Percentiles rank a stretch among this genome's conserved stretches.
Conservation (phyloP, 2,113 vertebrate species). For the Aix galericulata region DNA sequence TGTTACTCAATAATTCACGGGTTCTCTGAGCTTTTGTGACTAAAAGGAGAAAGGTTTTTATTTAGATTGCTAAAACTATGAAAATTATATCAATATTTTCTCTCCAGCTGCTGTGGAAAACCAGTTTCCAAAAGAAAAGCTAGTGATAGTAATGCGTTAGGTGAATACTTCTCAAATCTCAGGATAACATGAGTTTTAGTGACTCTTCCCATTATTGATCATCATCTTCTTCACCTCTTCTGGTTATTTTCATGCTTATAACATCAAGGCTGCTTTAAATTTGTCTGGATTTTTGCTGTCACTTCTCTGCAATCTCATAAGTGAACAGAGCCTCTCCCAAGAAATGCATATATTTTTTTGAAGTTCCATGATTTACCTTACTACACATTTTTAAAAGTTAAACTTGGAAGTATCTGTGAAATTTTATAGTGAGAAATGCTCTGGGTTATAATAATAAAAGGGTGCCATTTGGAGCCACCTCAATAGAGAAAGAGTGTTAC, state of each 20-base stretch:
- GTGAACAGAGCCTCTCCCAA: not conserved
- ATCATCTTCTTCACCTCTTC: not conserved
- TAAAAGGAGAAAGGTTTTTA: slow-evolving; percentile 46
- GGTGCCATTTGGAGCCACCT: not conserved
- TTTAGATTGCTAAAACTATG: slow-evolving; percentile 27
- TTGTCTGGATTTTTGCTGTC: not conserved
- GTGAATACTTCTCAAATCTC: not conserved
- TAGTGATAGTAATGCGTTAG: not conserved
- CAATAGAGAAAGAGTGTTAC: not conserved
- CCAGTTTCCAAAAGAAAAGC: not conserved
- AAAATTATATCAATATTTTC: slow-evolving; percentile 2
- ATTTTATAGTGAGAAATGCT: not conserved
- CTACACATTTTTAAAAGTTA: not conserved
- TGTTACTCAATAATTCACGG: slow-evolving; percentile 26
- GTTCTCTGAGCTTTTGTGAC: slow-evolving; percentile 44
- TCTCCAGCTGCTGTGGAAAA: not conserved
- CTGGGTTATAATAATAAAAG: not conserved
- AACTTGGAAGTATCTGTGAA: not conserved
- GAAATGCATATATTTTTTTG: not conserved
- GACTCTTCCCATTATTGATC: not conserved
- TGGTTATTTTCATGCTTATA: not conserved
- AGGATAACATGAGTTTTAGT: not conserved
- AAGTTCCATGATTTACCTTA: not conserved
- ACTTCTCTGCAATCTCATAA: not conserved
- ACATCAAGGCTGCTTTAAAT: not conserved